A percentile compares a stretch with the other conserved stretches of the same genome.
Evolutionary conservation across 2,797 vertebrate genomes (phyloP).

Genomic region (Pangasius sanitwongsei): DNA sequence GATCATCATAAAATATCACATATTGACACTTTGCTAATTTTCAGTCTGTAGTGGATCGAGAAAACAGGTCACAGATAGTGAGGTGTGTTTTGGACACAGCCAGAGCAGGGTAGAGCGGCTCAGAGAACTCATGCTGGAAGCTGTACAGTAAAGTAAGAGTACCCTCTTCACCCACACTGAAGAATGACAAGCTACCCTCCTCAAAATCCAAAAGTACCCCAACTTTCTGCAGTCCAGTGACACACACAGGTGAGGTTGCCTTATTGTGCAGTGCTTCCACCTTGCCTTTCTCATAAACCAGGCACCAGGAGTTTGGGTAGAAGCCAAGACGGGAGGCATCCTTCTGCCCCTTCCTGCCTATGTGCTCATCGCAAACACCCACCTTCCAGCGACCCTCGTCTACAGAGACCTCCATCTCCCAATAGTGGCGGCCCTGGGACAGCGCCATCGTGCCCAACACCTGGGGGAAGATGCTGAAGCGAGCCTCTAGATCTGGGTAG

Average conservation of each 20-base stretch:
- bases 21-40: background rate
- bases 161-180: slow-evolving; percentile 72
- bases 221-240: slow-evolving; percentile 63
- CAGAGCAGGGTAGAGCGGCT: slow-evolving; percentile 70
- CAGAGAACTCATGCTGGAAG: slow-evolving; percentile 70
- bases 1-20: background rate
- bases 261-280: slow-evolving; percentile 76
- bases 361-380: slow-evolving; percentile 71
- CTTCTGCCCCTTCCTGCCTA: slow-evolving; percentile 77
- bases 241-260: slow-evolving; percentile 58
- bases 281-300: slow-evolving; percentile 71
- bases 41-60: slow-evolving; percentile 13
- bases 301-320: slow-evolving; percentile 78
- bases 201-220: slow-evolving; percentile 77
- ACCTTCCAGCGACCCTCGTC: slow-evolving; percentile 66
- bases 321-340: slow-evolving; percentile 76
- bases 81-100: slow-evolving; percentile 60
- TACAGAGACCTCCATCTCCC: slow-evolving; percentile 54
- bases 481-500: slow-evolving; percentile 66
- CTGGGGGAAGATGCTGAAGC: slow-evolving; percentile 80
- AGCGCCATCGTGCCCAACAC: slow-evolving; percentile 67
- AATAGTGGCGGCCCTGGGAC: slow-evolving; percentile 67
- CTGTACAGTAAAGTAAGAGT: slow-evolving; percentile 72
- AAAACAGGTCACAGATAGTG: slow-evolving; percentile 58
- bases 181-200: slow-evolving; percentile 76